These are phyloP conservation scores for Saguinus midas DNA, from an alignment of 2,113 vertebrate genomes.

Conservation along the genomic window DNA sequence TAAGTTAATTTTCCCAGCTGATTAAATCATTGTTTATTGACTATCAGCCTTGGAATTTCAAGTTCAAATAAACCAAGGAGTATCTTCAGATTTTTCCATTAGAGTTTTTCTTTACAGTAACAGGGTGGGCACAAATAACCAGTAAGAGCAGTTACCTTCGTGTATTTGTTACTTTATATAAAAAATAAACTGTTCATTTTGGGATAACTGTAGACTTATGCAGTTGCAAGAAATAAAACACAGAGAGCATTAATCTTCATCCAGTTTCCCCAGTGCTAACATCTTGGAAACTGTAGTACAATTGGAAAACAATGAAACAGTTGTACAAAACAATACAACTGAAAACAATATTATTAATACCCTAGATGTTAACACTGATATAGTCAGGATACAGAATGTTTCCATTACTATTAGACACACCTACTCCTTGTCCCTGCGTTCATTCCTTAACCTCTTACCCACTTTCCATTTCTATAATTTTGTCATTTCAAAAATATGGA, in stretches of 20 bases:
- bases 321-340: too few species aligned
- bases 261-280: not conserved
- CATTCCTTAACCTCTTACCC: not conserved
- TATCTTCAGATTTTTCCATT: not conserved
- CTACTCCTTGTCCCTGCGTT: fast-evolving
- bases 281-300: not conserved
- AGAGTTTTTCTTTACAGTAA: conserved; percentile 1
- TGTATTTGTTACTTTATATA: not conserved
- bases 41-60: not conserved
- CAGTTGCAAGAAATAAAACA: not conserved
- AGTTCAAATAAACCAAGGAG: not conserved
- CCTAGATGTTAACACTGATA: not conserved
- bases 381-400: not conserved
- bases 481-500: not conserved
- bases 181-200: not conserved
- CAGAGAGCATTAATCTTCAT: not conserved
- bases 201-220: not conserved
- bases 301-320: not conserved
- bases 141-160: not conserved
- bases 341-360: not conserved
- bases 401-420: not conserved
- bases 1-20: not conserved
- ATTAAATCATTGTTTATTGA: not conserved
- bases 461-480: not conserved
- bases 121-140: not conserved